Evolutionary conservation across 2,888 invertebrate species (phyloP), one percentile per base, ranked within the genome.

Genomic region (Nasonia oneida): DNA sequence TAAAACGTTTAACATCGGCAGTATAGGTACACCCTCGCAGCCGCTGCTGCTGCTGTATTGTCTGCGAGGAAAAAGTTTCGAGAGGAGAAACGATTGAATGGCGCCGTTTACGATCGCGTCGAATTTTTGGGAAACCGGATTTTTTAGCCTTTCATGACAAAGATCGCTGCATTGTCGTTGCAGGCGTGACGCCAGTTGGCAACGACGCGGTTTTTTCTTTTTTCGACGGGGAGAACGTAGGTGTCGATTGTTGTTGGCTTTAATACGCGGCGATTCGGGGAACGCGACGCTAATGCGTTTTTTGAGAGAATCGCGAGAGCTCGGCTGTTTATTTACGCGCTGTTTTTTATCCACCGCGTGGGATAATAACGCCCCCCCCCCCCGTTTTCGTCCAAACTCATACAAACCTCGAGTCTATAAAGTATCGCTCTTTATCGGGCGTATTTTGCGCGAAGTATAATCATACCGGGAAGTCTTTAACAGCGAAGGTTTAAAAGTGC

Each of bases 1-100:
- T 73, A 82, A 85, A 80, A 73, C 42, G 71, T 79, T 53, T 82
- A 82, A 82, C 79, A 79, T 74, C 74, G 64, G 0, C 15, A 67
- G 33, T 14, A 47, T 47, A 29, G 29, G 29, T 29, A 29, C 1
- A 47, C 12, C 37, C 4, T 47, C 47, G 12, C 1, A 29, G 29
- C 29, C 29, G 29, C 29, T 29, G 29, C 29, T 29, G 12, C 61
- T 37, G 8, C 23, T 37, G 37, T 18, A 81, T 81, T 81, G 61
- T 81, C 37, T 29, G 23, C 14, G 33, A 29, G n/a, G 33, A 50
- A 18, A 67, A 67, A 64, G 64, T 37, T 50, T 8, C 12, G 15
- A 12, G 50, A n/a, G 57, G 57, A 71, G 70, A 53, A 37, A 29
- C 23, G 50, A 47, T 37, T 70, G 61, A 53, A 53, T 81, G 61